Conservation (phyloP, 1,140 invertebrate genomes). For the Zeugodacus cucurbitae region DNA sequence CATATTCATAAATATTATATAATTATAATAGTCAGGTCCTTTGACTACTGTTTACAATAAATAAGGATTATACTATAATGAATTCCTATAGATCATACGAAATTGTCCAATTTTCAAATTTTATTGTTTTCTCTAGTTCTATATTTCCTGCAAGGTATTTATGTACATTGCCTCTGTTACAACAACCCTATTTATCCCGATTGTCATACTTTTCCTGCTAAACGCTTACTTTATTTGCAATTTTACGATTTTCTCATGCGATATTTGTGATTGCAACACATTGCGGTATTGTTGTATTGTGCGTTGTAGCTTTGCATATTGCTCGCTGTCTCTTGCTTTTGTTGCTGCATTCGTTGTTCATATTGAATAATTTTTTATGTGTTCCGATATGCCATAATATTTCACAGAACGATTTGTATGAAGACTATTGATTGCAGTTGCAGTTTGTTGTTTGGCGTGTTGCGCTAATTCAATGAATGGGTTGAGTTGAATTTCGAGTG, state of each 20-base stretch:
- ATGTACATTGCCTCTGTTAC: neutral
- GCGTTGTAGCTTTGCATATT: neutral
- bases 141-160: neutral
- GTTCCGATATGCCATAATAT: neutral
- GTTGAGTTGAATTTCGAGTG: neutral
- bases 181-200: neutral
- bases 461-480: neutral
- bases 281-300: neutral
- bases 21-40: too few relatives aligned
- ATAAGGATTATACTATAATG: too few relatives aligned
- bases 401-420: neutral
- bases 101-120: too few relatives aligned
- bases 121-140: neutral
- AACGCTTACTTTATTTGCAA: neutral
- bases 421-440: neutral
- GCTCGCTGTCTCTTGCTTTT: neutral
- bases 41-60: too few relatives aligned
- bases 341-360: neutral
- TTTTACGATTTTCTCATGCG: neutral
- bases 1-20: too few relatives aligned
- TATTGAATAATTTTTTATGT: neutral
- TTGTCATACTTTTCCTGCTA: neutral
- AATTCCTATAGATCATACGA: too few relatives aligned
- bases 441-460: neutral
- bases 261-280: neutral